Base-by-base conservation (phyloP, 2,113 vertebrate species). In the Onychostoma macrolepis region DNA sequence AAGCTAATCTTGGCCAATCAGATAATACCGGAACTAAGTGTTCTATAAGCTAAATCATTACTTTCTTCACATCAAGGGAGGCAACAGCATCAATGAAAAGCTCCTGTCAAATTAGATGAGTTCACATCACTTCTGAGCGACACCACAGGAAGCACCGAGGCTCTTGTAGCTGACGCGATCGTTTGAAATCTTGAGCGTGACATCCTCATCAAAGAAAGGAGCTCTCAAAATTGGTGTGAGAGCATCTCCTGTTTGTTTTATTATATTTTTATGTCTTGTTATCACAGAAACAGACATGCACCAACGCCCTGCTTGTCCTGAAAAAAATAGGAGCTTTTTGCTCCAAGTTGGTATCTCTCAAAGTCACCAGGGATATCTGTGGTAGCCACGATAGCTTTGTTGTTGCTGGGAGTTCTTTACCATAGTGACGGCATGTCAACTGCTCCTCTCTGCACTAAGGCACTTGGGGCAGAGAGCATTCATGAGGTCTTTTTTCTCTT, bases 141-240 rank as follows among this genome's bases (percentile, higher is more conserved):
- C 87, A 80, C 87, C n/a, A 28, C 84, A 74, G 90, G 87, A 90
- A 87, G 58, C 86, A 88, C 56, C 38, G 71, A 85, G 83, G 82
- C 89, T 90, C 90, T 90, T 89, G 90, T 87, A 90, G 90, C 89
- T 92, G 91, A 91, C 92, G 90, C 90, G 90, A 83, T 93, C 91
- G 92, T 93, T 91, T 92, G 92, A 84, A 86, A 90, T 85, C 85
- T 84, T 88, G 80, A 89, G 92, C 63, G 83, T 92, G 92, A 94
- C 88, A 89, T 93, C 92, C 90, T 93, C 89, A 93, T 94, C 92
- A 94, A 93, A 94, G 88, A 87, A 85, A 83, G 89, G 89, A 87
- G 74, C 72, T 89, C 83, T 89, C 56, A 50, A 21, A 67, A 53
- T 77, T 77, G 56, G 43, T 41, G 28, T 38, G 75, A 79, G 45